Evolutionary conservation across 2,113 vertebrate genomes (phyloP).

Genomic region (Carassius gibelio): DNA sequence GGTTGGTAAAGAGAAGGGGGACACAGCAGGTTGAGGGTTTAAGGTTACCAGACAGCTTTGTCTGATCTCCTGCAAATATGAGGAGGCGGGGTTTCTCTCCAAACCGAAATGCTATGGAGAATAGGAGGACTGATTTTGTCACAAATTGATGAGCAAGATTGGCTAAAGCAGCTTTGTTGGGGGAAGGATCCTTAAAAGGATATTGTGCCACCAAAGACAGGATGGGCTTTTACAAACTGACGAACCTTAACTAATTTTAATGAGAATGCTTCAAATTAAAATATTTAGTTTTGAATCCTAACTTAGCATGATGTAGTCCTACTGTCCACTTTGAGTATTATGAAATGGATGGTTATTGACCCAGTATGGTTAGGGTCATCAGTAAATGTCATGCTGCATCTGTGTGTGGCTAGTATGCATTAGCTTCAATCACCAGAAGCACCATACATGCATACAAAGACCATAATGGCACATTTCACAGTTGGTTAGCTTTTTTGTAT

Average conservation of each 20-base stretch:
- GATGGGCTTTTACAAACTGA: neutral
- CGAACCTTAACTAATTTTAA: neutral
- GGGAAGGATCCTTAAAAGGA: conserved; percentile 31
- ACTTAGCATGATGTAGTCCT: neutral
- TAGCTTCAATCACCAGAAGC: conserved; percentile 53
- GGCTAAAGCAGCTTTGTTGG: conserved; percentile 44
- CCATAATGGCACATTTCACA: conserved; percentile 73
- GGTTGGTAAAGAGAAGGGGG: conserved; percentile 57
- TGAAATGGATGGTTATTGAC: conserved; percentile 34
- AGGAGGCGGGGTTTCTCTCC: conserved; percentile 53
- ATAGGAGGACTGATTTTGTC: conserved; percentile 30
- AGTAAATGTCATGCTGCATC: conserved; percentile 67
- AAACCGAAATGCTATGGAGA: conserved; percentile 49
- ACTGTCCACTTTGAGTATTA: neutral
- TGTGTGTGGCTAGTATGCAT: conserved; percentile 55
- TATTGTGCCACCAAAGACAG: conserved; percentile 19
- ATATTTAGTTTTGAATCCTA: neutral
- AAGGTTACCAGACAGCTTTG: conserved; percentile 73
- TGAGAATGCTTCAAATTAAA: neutral
- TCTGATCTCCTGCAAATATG: conserved; percentile 60
- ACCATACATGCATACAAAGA: conserved; percentile 65
- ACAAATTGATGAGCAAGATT: conserved; percentile 47
- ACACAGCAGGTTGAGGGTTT: conserved; percentile 63
- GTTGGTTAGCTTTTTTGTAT: conserved; percentile 70
- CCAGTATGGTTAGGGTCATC: conserved; percentile 52